Evolutionary conservation across 1,140 invertebrate genomes (phyloP).

Genomic region (Teleogryllus occipitalis): DNA sequence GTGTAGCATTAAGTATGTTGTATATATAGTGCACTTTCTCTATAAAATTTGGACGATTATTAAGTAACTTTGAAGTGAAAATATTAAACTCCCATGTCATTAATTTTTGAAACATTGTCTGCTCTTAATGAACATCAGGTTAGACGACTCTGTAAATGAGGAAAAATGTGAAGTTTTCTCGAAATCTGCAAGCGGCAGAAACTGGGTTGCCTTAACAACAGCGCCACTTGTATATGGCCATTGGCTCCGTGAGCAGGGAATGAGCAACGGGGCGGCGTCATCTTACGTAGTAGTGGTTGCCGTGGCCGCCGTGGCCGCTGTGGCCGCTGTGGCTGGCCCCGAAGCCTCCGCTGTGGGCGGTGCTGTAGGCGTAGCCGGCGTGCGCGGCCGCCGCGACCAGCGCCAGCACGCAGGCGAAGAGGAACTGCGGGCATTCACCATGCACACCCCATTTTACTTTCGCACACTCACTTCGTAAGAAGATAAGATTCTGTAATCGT

Average conservation of each 20-base stretch:
- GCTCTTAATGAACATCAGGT: neutral
- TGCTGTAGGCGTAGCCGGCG: neutral
- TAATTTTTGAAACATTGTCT: neutral
- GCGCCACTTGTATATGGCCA: neutral
- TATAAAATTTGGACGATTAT: too few species aligned
- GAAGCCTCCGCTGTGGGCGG: too few species aligned
- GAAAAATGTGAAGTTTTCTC: neutral
- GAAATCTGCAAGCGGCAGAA: neutral
- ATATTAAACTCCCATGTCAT: too few species aligned
- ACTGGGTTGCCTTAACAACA: neutral
- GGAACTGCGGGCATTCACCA: slow-evolving; percentile 8
- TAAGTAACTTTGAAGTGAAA: too few species aligned
- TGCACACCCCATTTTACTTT: slow-evolving; percentile 8
- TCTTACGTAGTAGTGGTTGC: neutral
- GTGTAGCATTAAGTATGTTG: too few species aligned
- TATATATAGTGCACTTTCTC: too few species aligned
- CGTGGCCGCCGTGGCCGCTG: too few species aligned
- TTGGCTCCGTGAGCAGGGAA: neutral
- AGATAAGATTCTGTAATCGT: too few species aligned
- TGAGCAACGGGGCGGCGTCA: too few species aligned
- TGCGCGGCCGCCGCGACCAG: neutral
- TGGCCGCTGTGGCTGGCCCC: neutral
- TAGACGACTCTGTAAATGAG: neutral
- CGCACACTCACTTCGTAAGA: too few species aligned
- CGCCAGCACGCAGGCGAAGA: neutral